A percentile compares a stretch with the other conserved stretches of the same genome.
Evolutionary conservation across 2,888 invertebrate genomes (phyloP).

Genomic region (Platycnemis pennipes): DNA sequence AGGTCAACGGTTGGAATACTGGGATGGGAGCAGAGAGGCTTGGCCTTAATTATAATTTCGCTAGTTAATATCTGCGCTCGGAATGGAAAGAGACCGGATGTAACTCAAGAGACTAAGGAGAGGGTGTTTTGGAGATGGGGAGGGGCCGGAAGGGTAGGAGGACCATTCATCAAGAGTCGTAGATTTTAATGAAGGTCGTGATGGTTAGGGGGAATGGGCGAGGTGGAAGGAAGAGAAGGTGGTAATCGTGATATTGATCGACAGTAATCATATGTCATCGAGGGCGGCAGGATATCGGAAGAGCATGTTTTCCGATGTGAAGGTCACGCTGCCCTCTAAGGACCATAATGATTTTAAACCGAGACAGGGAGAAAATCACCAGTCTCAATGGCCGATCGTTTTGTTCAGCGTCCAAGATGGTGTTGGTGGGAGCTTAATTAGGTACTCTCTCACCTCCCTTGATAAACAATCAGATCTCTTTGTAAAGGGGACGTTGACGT

Average conservation of each 20-base stretch:
- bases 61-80: neutral
- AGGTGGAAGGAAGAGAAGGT: neutral
- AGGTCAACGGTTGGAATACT: neutral
- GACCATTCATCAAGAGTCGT: neutral
- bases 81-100: neutral
- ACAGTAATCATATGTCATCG: constrained; percentile 59
- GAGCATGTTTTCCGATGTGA: constrained; percentile 40
- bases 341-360: constrained; percentile 25
- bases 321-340: constrained; percentile 15
- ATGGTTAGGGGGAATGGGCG: neutral
- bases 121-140: too few relatives aligned
- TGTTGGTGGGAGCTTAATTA: constrained; percentile 28
- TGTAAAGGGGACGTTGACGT: neutral
- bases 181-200: neutral
- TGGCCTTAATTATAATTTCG: constrained; percentile 16
- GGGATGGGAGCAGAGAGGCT: neutral
- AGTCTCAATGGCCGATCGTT: neutral
- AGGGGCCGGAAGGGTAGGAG: neutral
- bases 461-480: neutral
- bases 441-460: neutral
- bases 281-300: constrained; percentile 33
- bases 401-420: constrained; percentile 1
- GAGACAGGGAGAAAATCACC: constrained; percentile 33
- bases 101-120: neutral
- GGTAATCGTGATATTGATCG: constrained; percentile 53